Evolutionary conservation across 2,888 invertebrate species (phyloP), one percentile per base, ranked within the genome.

Genomic region (Neoitamus cyanurus): DNA sequence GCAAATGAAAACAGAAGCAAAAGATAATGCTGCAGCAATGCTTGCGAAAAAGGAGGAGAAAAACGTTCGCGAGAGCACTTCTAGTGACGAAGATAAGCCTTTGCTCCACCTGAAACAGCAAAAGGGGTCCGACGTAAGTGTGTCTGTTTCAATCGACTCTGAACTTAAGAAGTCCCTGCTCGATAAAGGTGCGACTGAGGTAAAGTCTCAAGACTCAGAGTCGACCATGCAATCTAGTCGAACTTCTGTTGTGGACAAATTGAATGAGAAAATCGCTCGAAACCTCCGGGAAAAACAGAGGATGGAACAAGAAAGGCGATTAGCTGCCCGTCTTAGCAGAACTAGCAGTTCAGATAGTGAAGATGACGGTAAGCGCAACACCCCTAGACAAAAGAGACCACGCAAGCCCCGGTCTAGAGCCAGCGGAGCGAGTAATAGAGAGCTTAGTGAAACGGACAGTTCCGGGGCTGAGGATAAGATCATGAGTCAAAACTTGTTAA

Each of bases 271-370:
- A 92, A 91, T 86, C 92, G 92, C 72, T 90, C 91, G 86, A 91
- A 92, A 87, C 89, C 91, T 86, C 86, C 90, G 88, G 88, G 93
- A 90, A 84, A 91, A 91, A 87, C 89, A 90, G 83, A 88, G 91
- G 0, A 84, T 88, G 31, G 88, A 90, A 37, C 89, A 89, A 83
- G 90, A 90, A 86, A 88, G 89, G 48, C 87, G 90, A 20, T 88
- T 90, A 30, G 90, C 90, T 1, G 90, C 90, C 2, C 87, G 91
- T 0, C 78, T 90, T 28, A 88, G 88, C 83, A 87, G 87, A 73
- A 92, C 92, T 46, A 93, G 93, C 88, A 92, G 90, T 87, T 91
- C 91, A 4, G 93, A 93, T 88, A 91, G 89, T 37, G 93, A 90
- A 68, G 90, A 90, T 86, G 85, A 90, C 7, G 87, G 87, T 36